phyloP scores from a whole-genome alignment of 2,797 vertebrate species.

The Danio albolineatus region DNA sequence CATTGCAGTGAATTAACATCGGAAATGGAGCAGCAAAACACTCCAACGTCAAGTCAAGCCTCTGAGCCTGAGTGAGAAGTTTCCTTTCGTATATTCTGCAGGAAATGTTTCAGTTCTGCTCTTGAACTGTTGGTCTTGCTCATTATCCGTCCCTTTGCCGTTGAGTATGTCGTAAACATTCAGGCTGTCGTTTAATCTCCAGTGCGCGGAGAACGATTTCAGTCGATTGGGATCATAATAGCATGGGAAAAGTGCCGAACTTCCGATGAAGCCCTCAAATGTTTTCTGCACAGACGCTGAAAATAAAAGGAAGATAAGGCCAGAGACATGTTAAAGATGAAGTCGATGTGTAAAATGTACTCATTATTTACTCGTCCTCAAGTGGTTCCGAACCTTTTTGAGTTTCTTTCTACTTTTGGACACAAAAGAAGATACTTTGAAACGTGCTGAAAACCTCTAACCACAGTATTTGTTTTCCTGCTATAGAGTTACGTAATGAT shows the following conservation, averaged over 20 bases:
- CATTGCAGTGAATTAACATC: background rate
- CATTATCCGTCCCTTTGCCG: background rate
- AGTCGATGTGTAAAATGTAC: background rate
- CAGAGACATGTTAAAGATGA: background rate
- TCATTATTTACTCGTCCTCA: too few species aligned
- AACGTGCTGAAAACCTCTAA: too few species aligned
- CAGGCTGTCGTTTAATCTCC: slow-evolving; percentile 1
- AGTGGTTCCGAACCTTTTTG: too few species aligned
- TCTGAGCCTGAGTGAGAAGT: slow-evolving; percentile 21
- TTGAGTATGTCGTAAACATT: slow-evolving; percentile 34
- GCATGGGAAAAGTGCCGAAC: slow-evolving; percentile 10
- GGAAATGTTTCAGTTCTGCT: slow-evolving; percentile 5
- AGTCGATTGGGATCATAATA: too few species aligned
- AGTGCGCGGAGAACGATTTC: background rate
- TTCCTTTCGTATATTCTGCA: slow-evolving; percentile 6
- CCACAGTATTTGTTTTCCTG: too few species aligned
- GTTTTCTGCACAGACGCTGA: background rate
- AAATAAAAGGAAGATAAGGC: background rate
- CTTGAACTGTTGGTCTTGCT: background rate
- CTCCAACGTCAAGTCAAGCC: slow-evolving; percentile 2
- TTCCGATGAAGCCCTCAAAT: background rate
- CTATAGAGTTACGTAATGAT: too few species aligned
- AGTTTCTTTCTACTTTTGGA: too few species aligned
- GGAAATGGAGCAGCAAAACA: slow-evolving; percentile 9
- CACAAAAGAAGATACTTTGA: too few species aligned